phyloP scores from a whole-genome alignment of 2,888 invertebrate species.

The Hermodice carunculata region DNA sequence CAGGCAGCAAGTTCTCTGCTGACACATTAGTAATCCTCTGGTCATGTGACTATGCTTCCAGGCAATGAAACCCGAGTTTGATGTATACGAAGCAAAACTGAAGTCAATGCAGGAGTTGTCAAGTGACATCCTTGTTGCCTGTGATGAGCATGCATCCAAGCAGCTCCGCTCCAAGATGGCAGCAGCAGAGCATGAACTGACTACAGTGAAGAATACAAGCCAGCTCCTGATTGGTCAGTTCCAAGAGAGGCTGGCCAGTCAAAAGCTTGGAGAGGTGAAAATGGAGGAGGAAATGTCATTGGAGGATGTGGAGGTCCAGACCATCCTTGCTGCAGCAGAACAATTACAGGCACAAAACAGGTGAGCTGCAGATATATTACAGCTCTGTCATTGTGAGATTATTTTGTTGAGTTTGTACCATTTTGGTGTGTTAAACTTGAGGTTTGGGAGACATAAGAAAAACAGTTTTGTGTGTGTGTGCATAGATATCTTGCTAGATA shows the following conservation, averaged over 20 bases:
- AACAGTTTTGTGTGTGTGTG: too few species aligned
- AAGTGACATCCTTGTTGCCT: constrained; percentile 37
- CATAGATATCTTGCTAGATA: too few species aligned
- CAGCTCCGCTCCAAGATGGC: constrained; percentile 52
- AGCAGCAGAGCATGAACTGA: constrained; percentile 54
- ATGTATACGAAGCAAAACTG: constrained; percentile 53
- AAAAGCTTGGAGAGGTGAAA: constrained; percentile 39
- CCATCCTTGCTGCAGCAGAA: too few species aligned
- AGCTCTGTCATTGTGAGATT: too few species aligned
- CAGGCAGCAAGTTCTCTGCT: too few species aligned
- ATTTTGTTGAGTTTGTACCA: too few species aligned
- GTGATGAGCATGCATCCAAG: constrained; percentile 29
- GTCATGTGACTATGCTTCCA: constrained; percentile 28
- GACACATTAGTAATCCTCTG: not conserved
- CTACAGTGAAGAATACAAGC: constrained; percentile 40
- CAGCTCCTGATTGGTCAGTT: constrained; percentile 5
- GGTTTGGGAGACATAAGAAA: too few species aligned
- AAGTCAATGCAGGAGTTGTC: constrained; percentile 47
- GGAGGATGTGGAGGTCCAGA: not conserved
- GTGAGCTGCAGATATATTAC: too few species aligned
- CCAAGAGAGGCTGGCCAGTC: constrained; percentile 8
- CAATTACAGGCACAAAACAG: too few species aligned
- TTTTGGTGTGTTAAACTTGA: too few species aligned
- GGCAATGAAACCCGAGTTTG: constrained; percentile 48
- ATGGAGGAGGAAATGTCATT: not conserved